A percentile compares a stretch with the other conserved stretches of the same genome.
These are phyloP conservation scores for Crypturellus tataupa DNA, from an alignment of 2,797 vertebrate genomes.

Conservation along the genomic window DNA sequence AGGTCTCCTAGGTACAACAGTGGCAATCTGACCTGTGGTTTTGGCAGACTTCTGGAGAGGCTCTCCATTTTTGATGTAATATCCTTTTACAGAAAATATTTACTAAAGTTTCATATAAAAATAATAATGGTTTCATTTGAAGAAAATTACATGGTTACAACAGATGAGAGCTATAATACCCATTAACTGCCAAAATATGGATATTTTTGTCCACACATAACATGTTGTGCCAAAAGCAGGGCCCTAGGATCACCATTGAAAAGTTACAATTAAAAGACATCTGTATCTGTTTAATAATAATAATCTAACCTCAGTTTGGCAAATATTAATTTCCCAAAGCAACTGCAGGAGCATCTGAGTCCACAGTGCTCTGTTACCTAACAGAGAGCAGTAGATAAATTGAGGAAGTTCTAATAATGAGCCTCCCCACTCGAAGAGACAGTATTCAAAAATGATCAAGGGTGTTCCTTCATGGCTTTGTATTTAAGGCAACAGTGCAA, in stretches of 20 bases:
- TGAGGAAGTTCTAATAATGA: not conserved
- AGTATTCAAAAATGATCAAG: not conserved
- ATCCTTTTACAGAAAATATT: not conserved
- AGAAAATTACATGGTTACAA: not conserved
- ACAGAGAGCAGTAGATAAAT: not conserved
- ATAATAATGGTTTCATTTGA: not conserved
- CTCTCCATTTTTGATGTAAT: not conserved
- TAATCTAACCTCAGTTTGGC: not conserved
- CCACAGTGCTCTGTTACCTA: not conserved
- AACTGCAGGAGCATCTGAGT: not conserved
- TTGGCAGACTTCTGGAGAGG: not conserved
- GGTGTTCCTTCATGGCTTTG: not conserved
- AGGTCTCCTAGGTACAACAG: not conserved
- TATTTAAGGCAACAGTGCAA: not conserved
- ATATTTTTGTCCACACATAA: not conserved
- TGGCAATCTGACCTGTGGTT: conserved; percentile 1
- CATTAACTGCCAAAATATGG: not conserved
- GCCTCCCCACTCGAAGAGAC: not conserved
- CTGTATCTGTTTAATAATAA: not conserved
- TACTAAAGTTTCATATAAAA: not conserved
- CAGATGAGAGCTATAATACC: not conserved
- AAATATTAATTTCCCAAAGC: not conserved
- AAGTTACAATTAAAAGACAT: not conserved
- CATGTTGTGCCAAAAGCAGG: not conserved
- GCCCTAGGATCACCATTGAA: not conserved